Base-by-base conservation (phyloP, 2,797 vertebrate species). In the Pelobates cultripes region DNA sequence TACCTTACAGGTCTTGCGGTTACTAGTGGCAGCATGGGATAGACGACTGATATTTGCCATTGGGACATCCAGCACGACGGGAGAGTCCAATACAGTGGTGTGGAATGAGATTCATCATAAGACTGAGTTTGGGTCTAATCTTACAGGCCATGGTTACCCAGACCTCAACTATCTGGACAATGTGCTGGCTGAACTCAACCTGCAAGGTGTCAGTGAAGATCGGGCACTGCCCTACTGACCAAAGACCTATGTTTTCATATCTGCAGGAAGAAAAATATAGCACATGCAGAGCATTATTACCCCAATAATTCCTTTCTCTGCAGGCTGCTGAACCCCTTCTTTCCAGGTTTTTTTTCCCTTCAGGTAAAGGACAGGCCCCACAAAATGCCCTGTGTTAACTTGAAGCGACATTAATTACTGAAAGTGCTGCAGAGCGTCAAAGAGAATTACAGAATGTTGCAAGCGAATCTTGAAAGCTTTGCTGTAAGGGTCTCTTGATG, bases 81-180 rank as follows among this genome's bases (percentile, higher is more conserved):
- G 97, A 0, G 97, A 98, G 90, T 94, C 94, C 0, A 96, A 99
- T 91, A 99, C 97, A 0, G 97, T 98, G 85, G 96, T 99, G 70
- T 99, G 97, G 97, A 99, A 99, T 2, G 97, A 99, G 91, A 95
- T 99, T 85, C 97, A 99, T 87, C 97, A 99, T 92, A 99, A 99
- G 91, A 99, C 97, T 0, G 97, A 99, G 85, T 99, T 99, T 0
- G 97, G 97, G 70, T 98, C 97, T 89, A 99, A 99, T 91, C 93
- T 99, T 87, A 99, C 97, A 0, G 97, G 97, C 64, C 97, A 99
- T 0, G 97, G 97, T 85, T 99, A 97, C 90, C 97, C 97, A 0
- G 97, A 99, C 79, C 95, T 94, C 83, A 97, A 97, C 88, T 99
- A 99, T 88, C 90, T 99, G 90, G 96, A 98, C 92, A 99, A 99